Conservation (phyloP, 2,888 invertebrate species). For the Ethmia dodecea region DNA sequence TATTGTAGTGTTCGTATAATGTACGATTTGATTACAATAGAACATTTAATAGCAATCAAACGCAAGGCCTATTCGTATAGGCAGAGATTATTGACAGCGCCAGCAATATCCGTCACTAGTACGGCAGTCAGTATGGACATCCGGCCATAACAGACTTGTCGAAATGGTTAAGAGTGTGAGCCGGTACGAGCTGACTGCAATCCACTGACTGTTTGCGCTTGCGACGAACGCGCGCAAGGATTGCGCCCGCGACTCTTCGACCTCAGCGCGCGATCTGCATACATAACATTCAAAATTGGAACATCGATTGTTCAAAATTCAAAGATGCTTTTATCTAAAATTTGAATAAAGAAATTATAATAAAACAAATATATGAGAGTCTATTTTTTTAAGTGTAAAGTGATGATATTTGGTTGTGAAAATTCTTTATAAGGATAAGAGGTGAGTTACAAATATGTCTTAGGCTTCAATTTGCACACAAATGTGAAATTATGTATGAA, state of each 20-base stretch:
- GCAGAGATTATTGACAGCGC: constrained; percentile 3
- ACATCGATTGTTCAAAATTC: constrained; percentile 12
- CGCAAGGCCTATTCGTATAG: neutral
- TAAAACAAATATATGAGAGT: constrained; percentile 30
- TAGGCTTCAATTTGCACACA: no score
- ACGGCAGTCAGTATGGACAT: constrained; percentile 29
- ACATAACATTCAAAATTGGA: constrained; percentile 26
- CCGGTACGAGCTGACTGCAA: constrained; percentile 55
- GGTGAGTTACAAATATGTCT: constrained; percentile 36
- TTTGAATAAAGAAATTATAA: constrained; percentile 10
- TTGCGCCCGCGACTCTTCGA: constrained; percentile 15
- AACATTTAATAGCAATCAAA: no score
- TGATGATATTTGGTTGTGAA: constrained; percentile 47
- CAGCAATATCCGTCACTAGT: constrained; percentile 26
- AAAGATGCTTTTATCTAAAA: constrained; percentile 5
- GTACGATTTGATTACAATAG: no score
- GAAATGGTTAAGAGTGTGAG: constrained; percentile 61
- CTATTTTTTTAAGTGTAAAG: constrained; percentile 16
- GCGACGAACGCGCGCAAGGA: constrained; percentile 53
- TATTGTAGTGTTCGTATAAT: no score
- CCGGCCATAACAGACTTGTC: constrained; percentile 48
- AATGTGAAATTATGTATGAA: no score
- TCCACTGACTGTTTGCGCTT: constrained; percentile 49
- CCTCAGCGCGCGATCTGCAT: constrained; percentile 30
- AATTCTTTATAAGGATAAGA: constrained; percentile 27